A percentile compares a stretch with the other conserved stretches of the same genome.
phyloP scores from a whole-genome alignment of 2,113 vertebrate species.

The Telmatochromis bifrenatus region DNA sequence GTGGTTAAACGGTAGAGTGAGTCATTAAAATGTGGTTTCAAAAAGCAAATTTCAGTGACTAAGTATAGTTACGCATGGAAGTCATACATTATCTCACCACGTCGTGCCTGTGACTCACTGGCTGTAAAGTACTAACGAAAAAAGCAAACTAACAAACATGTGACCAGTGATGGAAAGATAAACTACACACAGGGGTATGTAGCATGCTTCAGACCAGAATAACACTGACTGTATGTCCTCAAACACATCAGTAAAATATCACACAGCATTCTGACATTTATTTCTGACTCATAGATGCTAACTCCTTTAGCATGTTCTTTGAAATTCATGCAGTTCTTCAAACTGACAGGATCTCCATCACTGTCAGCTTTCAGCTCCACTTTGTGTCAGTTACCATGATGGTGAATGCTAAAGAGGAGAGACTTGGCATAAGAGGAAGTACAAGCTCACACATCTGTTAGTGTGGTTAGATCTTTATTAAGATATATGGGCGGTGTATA shows the following conservation, averaged over 20 bases:
- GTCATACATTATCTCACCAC: not conserved
- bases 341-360: not conserved
- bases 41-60: not conserved
- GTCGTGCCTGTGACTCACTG: not conserved
- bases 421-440: not conserved
- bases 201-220: not conserved
- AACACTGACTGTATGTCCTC: not conserved
- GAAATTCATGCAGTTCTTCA: not conserved
- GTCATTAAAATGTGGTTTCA: not conserved
- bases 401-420: not conserved
- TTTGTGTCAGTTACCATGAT: not conserved
- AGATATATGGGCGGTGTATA: not conserved
- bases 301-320: not conserved
- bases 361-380: not conserved
- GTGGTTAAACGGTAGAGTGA: not conserved
- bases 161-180: not conserved
- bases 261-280: not conserved
- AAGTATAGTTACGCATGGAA: not conserved
- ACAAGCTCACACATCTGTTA: not conserved
- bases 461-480: not conserved
- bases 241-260: not conserved
- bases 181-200: not conserved
- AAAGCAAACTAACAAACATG: not conserved
- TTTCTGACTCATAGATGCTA: not conserved
- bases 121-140: fast-evolving